Evolutionary conservation across 2,888 invertebrate species (phyloP), one percentile per base, ranked within the genome.

Genomic region (Blastobasis lacticolella): DNA sequence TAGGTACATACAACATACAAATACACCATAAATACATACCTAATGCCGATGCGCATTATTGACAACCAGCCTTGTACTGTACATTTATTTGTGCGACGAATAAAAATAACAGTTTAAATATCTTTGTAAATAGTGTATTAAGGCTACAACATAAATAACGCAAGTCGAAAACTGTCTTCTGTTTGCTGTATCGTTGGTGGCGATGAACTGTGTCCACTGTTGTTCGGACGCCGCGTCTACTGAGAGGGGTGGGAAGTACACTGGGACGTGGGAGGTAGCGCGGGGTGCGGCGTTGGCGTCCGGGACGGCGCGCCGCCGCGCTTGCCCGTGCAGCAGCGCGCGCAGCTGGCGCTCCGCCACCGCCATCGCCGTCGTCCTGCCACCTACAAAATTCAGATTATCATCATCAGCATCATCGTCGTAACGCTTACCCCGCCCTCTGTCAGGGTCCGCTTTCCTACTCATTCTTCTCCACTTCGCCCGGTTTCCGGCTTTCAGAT

Each of bases 81-180:
- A 23, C 23, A 23, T 23, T 23, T 23, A 23, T 23, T 23, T 23
- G 23, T 23, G 1, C 4, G 41, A 9, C 9, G 6, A 46, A 44
- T n/a, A 45, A 51, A 51, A 51, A 47, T 42, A 48, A 46, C 45
- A 5, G 43, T 49, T 51, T 53, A 51, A 23, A 23, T 70, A 79
- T 73, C 61, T 71, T 71, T 71, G 75, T 64, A 83, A 73, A 62
- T 55, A 60, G 54, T 78, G 66, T 79, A 84, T 71, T 78, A 81
- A 37, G 45, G 52, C 62, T 61, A 64, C 64, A 71, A 83, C 66
- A 64, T 73, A 65, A 64, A 58, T 57, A 45, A 71, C 41, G 57
- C 58, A 66, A 45, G 64, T 53, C 50, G 69, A 69, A 56, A 69
- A 49, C 45, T 55, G 60, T 46, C 57, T 51, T 46, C 55, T 56